A percentile compares a stretch with the other conserved stretches of the same genome.
Evolutionary conservation across 2,113 vertebrate species (phyloP).

Genomic region (Tinamus guttatus): DNA sequence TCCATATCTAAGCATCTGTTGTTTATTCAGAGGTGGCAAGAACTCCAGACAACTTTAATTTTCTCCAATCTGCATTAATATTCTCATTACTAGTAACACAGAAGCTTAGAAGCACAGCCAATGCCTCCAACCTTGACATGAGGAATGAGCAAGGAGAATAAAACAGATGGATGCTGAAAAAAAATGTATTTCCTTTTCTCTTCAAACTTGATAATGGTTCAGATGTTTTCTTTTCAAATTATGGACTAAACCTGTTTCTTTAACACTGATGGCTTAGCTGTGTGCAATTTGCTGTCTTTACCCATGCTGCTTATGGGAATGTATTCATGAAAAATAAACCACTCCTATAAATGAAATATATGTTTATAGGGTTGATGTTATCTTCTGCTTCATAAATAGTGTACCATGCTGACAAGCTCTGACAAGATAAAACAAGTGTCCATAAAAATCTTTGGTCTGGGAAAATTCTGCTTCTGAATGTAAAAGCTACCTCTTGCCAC

Average conservation of each 20-base stretch:
- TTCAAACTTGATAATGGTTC: not conserved
- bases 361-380: conserved; percentile 61
- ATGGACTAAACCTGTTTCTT: not conserved
- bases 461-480: conserved; percentile 48
- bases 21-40: not conserved
- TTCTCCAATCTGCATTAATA: not conserved
- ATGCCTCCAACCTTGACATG: not conserved
- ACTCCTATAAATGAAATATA: conserved; percentile 30
- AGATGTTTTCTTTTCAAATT: not conserved
- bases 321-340: conserved; percentile 15
- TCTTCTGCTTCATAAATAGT: conserved; percentile 24
- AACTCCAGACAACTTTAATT: not conserved
- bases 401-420: not conserved
- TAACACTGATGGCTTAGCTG: not conserved
- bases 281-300: not conserved
- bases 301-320: not conserved
- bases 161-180: not conserved
- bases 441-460: conserved; percentile 19
- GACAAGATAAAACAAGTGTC: conserved; percentile 59
- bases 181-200: not conserved
- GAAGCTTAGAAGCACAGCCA: not conserved
- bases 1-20: not conserved
- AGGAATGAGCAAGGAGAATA: not conserved
- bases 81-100: not conserved
- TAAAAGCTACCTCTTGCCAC: not conserved